These are phyloP conservation scores for Halichondria panicea DNA, from an alignment of 37 sponge, comb jelly and placozoan species.

Conservation along the genomic window DNA sequence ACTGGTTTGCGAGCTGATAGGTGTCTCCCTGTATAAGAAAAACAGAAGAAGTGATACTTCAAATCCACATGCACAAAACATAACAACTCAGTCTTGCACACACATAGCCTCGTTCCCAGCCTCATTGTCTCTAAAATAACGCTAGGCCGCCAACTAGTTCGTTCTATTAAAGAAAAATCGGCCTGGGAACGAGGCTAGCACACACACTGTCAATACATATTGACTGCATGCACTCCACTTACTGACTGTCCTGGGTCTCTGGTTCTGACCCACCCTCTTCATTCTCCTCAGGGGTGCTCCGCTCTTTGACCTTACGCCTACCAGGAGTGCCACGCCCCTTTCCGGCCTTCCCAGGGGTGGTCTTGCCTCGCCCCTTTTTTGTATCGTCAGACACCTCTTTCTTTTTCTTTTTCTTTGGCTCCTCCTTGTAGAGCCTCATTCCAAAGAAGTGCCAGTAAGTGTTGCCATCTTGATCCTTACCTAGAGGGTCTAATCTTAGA, in stretches of 20 bases:
- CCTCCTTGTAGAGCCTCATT: constrained; percentile 73
- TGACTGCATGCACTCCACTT: no score
- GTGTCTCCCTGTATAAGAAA: neutral
- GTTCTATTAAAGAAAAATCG: no score
- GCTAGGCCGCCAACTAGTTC: no score
- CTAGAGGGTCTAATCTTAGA: constrained; percentile 61
- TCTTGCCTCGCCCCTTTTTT: constrained; percentile 12
- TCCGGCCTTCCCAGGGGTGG: neutral
- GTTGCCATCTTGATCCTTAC: constrained; percentile 65
- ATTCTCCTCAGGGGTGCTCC: neutral
- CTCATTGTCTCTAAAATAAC: no score
- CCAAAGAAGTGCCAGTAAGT: constrained; percentile 88
- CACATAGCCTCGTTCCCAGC: neutral
- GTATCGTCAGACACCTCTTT: neutral
- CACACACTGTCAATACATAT: no score
- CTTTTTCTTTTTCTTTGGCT: constrained; percentile 38
- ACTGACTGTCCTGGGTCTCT: no score
- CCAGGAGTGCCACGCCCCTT: constrained; percentile 28
- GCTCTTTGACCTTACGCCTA: neutral
- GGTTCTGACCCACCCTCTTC: no score
- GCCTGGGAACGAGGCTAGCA: no score
- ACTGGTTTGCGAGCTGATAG: neutral
- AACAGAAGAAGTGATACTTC: neutral
- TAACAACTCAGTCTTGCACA: neutral
- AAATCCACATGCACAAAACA: neutral